These are phyloP conservation scores for Odontocerum albicorne DNA, from an alignment of 2,888 invertebrate species.

Conservation along the genomic window DNA sequence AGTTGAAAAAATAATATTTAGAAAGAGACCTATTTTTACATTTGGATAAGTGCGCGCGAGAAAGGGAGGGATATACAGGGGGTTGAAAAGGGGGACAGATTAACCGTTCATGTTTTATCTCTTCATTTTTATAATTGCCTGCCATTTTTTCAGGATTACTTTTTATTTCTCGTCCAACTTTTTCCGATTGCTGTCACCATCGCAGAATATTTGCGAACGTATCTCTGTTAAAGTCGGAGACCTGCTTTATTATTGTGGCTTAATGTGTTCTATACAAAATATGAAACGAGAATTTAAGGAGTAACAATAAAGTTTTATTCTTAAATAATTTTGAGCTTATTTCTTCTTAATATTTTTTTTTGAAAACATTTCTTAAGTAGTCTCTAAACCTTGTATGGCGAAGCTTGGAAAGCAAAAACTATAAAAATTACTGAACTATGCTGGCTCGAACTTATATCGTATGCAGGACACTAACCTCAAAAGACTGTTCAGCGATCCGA, in stretches of 20 bases:
- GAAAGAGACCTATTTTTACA: conserved; percentile 35
- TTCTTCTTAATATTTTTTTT: too few species aligned
- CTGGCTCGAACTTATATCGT: too few species aligned
- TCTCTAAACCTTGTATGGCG: too few species aligned
- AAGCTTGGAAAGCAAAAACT: too few species aligned
- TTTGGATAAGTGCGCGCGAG: conserved; percentile 14
- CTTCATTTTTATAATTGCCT: conserved; percentile 38
- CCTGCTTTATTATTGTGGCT: neutral
- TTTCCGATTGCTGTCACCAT: conserved; percentile 13
- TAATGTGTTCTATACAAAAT: neutral
- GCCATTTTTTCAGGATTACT: conserved; percentile 36
- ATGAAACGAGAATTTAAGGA: neutral
- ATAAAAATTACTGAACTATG: too few species aligned
- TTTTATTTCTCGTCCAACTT: conserved; percentile 8
- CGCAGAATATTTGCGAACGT: neutral
- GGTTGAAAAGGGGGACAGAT: conserved; percentile 23
- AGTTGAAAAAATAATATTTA: conserved; percentile 32
- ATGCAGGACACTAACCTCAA: too few species aligned
- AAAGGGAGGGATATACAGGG: conserved; percentile 4
- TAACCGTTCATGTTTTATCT: conserved; percentile 36
- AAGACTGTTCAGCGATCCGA: too few species aligned
- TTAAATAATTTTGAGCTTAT: neutral
- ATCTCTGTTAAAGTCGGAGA: too few species aligned
- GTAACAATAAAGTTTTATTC: neutral
- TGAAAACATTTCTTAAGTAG: too few species aligned